These are phyloP conservation scores for Caenorhabditis drosophilae DNA, from an alignment of 2,888 invertebrate genomes.

Conservation along the genomic window DNA sequence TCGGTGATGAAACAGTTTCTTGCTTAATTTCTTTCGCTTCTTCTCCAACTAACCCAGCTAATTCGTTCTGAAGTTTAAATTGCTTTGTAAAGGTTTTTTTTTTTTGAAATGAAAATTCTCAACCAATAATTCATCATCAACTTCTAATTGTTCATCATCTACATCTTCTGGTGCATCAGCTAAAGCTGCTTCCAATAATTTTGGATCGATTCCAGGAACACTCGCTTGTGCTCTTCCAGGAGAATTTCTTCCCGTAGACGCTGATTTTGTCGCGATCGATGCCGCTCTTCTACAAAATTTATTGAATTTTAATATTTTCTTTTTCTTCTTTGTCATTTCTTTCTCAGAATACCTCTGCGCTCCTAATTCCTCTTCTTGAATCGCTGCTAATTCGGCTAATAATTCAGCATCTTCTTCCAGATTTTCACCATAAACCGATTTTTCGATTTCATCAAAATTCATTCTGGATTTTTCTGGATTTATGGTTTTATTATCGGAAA, in stretches of 20 bases:
- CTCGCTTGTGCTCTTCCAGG: slow-evolving; percentile 3
- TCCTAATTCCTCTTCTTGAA: slow-evolving; percentile 42
- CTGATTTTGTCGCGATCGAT: slow-evolving; percentile 10
- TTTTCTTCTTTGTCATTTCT: too few species aligned
- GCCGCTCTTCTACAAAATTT: slow-evolving; percentile 1
- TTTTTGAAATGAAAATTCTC: not conserved
- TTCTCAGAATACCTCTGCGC: too few species aligned
- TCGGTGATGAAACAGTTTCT: not conserved
- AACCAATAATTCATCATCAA: slow-evolving; percentile 38
- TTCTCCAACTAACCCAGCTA: slow-evolving; percentile 31
- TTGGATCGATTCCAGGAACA: slow-evolving; percentile 36
- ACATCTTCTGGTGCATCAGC: slow-evolving; percentile 20
- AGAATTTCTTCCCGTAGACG: not conserved
- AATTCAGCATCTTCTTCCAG: slow-evolving; percentile 53
- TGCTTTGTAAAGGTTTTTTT: not conserved
- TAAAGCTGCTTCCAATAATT: slow-evolving; percentile 36
- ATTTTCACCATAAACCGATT: slow-evolving; percentile 44
- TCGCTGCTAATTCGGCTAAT: slow-evolving; percentile 51
- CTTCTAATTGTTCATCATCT: slow-evolving; percentile 29
- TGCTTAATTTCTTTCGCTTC: too few species aligned
- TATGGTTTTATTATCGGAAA: too few species aligned
- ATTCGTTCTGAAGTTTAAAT: slow-evolving; percentile 23
- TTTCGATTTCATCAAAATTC: slow-evolving; percentile 46
- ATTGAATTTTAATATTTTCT: too few species aligned
- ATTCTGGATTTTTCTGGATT: too few species aligned